Base-by-base conservation (phyloP, 2,113 vertebrate genomes). In the Euleptes europaea region DNA sequence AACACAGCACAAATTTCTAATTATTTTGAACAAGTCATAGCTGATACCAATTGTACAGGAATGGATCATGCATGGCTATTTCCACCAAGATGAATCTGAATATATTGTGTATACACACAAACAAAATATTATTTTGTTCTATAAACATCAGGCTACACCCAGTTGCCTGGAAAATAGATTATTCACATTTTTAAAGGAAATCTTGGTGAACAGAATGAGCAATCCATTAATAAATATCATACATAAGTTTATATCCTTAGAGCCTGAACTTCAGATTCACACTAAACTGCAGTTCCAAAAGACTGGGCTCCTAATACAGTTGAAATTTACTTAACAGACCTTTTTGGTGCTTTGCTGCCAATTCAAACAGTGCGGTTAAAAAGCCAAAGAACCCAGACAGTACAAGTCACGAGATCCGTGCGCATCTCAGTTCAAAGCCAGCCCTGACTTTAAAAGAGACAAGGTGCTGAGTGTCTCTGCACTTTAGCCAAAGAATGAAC, bases 361-460 rank as follows among this genome's bases (percentile, higher is more conserved):
- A 84, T 84, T 60, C 31, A 91, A 86, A 4, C 71, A 88, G 17
- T 72, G 38, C 88, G 83, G 82, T 87, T 93, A 83, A 80, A 88
- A 84, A 89, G 69, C 79, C 89, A 88, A 21, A 78, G 78, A 93
- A 71, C 65, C 86, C 67, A 90, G 84, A 77, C 40, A 40, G 3
- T 2, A 60, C 66, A 92, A 87, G 67, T 76, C 13, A 1, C 60
- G 47, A 86, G 42, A 73, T 76, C n/a, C 10, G 26, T 26, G 1
- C 47, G 51, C 65, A 82, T 92, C 63, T 60, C 88, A 92, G 31
- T 87, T 90, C 82, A 91, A 94, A 93, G 28, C 67, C 44, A 15
- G 7, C 44, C 85, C 84, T 91, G 72, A 78, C 75, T 91, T 86
- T 85, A 92, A 81, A 84, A 86, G 90, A 92, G 76, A 94, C 40